These are phyloP conservation scores for Sebastes kiyomatsui DNA, from an alignment of 2,797 vertebrate species.

Conservation along the genomic window DNA sequence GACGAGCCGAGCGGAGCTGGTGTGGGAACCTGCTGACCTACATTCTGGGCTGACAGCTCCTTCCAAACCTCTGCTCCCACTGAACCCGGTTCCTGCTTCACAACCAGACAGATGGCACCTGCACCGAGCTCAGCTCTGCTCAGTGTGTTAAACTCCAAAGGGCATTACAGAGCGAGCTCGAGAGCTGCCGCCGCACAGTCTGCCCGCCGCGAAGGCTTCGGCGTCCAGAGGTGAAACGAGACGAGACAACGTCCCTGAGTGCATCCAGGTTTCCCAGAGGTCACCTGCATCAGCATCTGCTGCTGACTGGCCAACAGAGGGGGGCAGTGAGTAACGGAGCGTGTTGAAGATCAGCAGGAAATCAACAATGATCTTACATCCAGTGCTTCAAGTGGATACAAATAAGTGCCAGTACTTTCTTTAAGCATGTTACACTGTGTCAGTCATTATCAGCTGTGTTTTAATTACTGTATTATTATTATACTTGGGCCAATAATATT, in stretches of 20 bases:
- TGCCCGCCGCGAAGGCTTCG: neutral
- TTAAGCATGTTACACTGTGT: too few species aligned
- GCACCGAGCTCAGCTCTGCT: neutral
- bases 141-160: neutral
- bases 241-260: neutral
- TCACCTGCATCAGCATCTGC: conserved; percentile 29
- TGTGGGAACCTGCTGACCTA: conserved; percentile 57
- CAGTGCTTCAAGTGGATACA: too few species aligned
- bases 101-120: conserved; percentile 29
- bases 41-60: conserved; percentile 21
- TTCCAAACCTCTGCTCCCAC: conserved; percentile 23
- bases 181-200: neutral
- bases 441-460: too few species aligned
- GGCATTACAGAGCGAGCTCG: neutral
- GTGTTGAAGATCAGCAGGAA: neutral
- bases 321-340: conserved; percentile 58
- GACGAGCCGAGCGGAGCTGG: conserved; percentile 7
- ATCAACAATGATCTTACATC: neutral
- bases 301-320: conserved; percentile 66
- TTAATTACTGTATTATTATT: too few species aligned
- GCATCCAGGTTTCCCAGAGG: neutral
- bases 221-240: neutral
- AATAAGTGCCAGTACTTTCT: too few species aligned
- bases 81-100: conserved; percentile 12
- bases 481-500: too few species aligned